A percentile compares a stretch with the other conserved stretches of the same genome.
Evolutionary conservation across 2,113 vertebrate species (phyloP).

Genomic region (Corydoras sp.): DNA sequence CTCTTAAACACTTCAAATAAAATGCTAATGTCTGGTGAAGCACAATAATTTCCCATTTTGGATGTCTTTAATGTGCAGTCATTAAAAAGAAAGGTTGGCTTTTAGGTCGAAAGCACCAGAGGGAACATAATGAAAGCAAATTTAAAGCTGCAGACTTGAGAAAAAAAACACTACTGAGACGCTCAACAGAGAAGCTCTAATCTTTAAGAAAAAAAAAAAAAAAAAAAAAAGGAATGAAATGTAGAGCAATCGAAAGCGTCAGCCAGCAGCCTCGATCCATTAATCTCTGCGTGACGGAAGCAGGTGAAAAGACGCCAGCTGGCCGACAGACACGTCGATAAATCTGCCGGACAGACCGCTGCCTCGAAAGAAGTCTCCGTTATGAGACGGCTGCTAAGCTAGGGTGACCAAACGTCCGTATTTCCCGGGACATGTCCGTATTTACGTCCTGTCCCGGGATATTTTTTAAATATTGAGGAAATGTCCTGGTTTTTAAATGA

Average conservation of each 20-base stretch:
- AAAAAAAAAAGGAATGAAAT: slow-evolving; percentile 53
- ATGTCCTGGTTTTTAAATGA: too few relatives aligned
- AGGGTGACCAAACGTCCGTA: too few relatives aligned
- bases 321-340: slow-evolving; percentile 57
- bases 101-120: neutral
- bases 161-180: slow-evolving; percentile 42
- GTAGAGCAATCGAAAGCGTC: slow-evolving; percentile 57
- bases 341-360: slow-evolving; percentile 50
- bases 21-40: neutral
- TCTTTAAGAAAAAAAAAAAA: slow-evolving; percentile 51
- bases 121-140: slow-evolving; percentile 24
- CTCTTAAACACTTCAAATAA: too few relatives aligned
- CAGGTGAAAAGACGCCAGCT: slow-evolving; percentile 56
- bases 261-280: slow-evolving; percentile 56
- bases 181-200: slow-evolving; percentile 48
- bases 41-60: slow-evolving; percentile 1
- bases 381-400: neutral
- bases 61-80: neutral
- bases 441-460: too few relatives aligned
- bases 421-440: too few relatives aligned
- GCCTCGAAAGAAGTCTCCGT: slow-evolving; percentile 33
- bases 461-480: slow-evolving; percentile 45
- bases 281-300: slow-evolving; percentile 47
- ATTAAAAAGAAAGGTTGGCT: neutral
- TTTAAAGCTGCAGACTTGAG: slow-evolving; percentile 40